A percentile compares a stretch with the other conserved stretches of the same genome.
phyloP scores from a whole-genome alignment of 2,888 invertebrate genomes.

The Cheilosia vulpina region DNA sequence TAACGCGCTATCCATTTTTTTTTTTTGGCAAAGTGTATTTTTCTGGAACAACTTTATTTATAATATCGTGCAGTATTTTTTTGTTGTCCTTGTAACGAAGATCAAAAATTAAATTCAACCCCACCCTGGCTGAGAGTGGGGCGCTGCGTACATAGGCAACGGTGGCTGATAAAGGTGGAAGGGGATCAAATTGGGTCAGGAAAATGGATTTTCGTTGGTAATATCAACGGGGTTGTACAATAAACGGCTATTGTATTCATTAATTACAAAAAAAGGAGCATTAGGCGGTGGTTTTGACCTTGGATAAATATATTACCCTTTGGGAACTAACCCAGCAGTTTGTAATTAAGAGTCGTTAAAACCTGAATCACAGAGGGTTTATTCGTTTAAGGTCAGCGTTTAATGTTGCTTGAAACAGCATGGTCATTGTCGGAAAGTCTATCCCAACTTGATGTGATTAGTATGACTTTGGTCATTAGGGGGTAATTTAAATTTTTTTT shows the following conservation, averaged over 20 bases:
- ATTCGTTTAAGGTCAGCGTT: background rate
- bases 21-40: slow-evolving; percentile 6
- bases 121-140: background rate
- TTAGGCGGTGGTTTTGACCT: slow-evolving; percentile 29
- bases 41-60: background rate
- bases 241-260: slow-evolving; percentile 32
- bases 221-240: slow-evolving; percentile 27
- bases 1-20: background rate
- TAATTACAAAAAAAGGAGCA: slow-evolving; percentile 31
- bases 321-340: slow-evolving; percentile 5
- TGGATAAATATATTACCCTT: slow-evolving; percentile 16
- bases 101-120: slow-evolving; percentile 24
- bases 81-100: slow-evolving; percentile 10
- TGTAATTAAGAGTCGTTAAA: slow-evolving; percentile 22
- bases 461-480: background rate
- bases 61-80: slow-evolving; percentile 10
- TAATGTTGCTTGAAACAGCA: background rate
- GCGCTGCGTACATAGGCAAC: background rate
- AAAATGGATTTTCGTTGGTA: background rate
- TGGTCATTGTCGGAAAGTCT: background rate
- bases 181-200: slow-evolving; percentile 27
- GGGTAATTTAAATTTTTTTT: background rate
- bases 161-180: slow-evolving; percentile 12
- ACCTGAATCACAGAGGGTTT: background rate
- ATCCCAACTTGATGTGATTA: background rate